A percentile compares a stretch with the other conserved stretches of the same genome.
Evolutionary conservation across 1,140 invertebrate species (phyloP).

Genomic region (Lepidurus arcticus): DNA sequence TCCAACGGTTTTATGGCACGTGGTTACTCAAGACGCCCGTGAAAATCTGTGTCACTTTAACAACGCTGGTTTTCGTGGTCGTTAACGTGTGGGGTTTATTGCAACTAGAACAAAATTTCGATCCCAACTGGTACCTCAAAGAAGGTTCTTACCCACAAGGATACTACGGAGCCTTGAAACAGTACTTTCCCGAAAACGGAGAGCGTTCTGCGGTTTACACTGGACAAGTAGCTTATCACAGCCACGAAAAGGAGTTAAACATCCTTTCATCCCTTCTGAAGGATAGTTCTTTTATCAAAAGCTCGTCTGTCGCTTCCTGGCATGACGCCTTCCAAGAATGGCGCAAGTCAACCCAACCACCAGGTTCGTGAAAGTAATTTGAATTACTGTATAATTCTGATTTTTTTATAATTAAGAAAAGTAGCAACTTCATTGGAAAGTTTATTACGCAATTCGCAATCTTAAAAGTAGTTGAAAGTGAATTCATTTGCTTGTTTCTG

Average conservation of each 20-base stretch:
- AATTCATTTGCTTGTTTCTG: not conserved
- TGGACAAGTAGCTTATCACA: slow-evolving; percentile 45
- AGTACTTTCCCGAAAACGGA: slow-evolving; percentile 50
- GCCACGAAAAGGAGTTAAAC: slow-evolving; percentile 41
- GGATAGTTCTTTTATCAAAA: slow-evolving; percentile 45
- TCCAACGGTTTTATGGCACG: slow-evolving; percentile 49
- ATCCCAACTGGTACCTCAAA: slow-evolving; percentile 54
- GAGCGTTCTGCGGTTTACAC: slow-evolving; percentile 50
- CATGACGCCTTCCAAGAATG: slow-evolving; percentile 34
- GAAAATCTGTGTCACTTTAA: slow-evolving; percentile 48
- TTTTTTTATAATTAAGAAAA: not conserved
- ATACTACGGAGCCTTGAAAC: slow-evolving; percentile 45
- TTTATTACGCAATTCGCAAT: not conserved
- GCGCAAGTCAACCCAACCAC: slow-evolving; percentile 30
- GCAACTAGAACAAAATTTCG: slow-evolving; percentile 52
- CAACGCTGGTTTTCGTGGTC: slow-evolving; percentile 41
- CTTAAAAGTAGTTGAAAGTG: not conserved
- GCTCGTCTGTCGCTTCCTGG: slow-evolving; percentile 46
- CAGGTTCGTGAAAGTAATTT: not conserved
- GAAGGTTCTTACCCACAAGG: slow-evolving; percentile 47
- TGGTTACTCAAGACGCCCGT: slow-evolving; percentile 46
- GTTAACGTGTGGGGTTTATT: slow-evolving; percentile 48
- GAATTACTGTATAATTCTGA: not conserved
- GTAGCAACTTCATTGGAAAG: not conserved
- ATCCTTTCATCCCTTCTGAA: slow-evolving; percentile 40